Evolutionary conservation across 2,797 vertebrate genomes (phyloP), one percentile per base, ranked within the genome.

Genomic region (Anableps anableps): DNA sequence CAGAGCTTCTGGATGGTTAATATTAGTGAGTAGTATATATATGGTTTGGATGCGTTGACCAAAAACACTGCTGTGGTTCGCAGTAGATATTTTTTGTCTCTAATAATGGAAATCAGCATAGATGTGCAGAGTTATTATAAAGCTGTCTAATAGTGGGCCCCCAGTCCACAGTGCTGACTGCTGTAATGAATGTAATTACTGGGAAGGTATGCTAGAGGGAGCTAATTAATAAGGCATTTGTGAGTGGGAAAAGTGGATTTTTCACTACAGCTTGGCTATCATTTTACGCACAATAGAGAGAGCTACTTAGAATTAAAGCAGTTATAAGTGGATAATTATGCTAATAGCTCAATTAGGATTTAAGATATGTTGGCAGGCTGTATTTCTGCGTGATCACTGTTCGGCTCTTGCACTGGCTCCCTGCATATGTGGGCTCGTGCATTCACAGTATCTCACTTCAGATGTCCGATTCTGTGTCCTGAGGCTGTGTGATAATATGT

Each of bases 141-240:
- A 92, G 82, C 91, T 91, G 84, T 87, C 85, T 83, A 50, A 86
- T 81, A 83, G 80, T 90, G 79, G 55, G 79, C 78, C 77, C 36
- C n/a, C 47, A 64, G 53, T 80, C 77, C 83, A 77, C 79, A 77
- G 75, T 77, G 43, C 73, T 76, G 81, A 85, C 85, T 91, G 72
- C 77, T 83, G 79, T 78, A 73, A 78, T 90, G 84, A 92, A 89
- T 93, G 94, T 92, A 95, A 94, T 95, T 93, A 89, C 93, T 89
- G 81, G 72, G 79, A 88, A 90, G 85, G 81, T 86, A 74, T 94
- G 94, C 95, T 95, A 96, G 95, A 95, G 95, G 95, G 95, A 95
- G 95, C 94, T 95, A 93, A 96, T 96, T 96, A 95, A 91, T 95
- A 92, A 94, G 91, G 89, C 91, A 92, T 94, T 94, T 90, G 87